Evolutionary conservation across 2,113 vertebrate genomes (phyloP).

Genomic region (Pelecanoides urinatrix): DNA sequence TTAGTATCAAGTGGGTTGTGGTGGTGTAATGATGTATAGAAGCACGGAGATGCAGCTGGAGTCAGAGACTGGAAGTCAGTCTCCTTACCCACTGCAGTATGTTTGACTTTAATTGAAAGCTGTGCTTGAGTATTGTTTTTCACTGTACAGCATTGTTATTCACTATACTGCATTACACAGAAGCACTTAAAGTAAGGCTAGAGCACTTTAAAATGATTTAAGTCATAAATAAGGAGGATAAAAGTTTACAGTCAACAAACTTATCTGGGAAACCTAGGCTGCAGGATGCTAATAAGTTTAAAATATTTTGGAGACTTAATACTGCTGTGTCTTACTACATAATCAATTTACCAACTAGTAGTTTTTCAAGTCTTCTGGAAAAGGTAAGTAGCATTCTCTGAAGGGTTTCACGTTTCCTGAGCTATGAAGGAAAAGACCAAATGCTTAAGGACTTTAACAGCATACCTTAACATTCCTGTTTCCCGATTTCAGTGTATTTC

Average conservation of each 20-base stretch:
- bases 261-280: conserved; percentile 33
- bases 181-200: conserved; percentile 58
- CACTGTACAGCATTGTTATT: conserved; percentile 47
- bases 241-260: conserved; percentile 61
- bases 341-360: conserved; percentile 44
- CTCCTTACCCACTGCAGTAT: conserved; percentile 43
- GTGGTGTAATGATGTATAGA: conserved; percentile 36
- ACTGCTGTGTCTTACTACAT: neutral
- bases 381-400: conserved; percentile 44
- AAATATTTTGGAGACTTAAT: conserved; percentile 37
- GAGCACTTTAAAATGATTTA: conserved; percentile 53
- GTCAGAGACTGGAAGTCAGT: conserved; percentile 46
- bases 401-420: conserved; percentile 26
- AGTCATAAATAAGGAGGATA: conserved; percentile 55
- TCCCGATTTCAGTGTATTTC: neutral
- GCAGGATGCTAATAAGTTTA: conserved; percentile 13
- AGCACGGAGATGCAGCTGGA: conserved; percentile 32
- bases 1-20: conserved; percentile 48
- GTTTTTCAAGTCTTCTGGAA: conserved; percentile 54
- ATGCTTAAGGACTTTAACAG: conserved; percentile 41
- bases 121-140: conserved; percentile 60
- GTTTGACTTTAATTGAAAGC: conserved; percentile 61
- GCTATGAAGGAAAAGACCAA: neutral
- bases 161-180: conserved; percentile 42
- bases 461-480: neutral